These are phyloP conservation scores for Perccottus glenii DNA, from an alignment of 2,113 vertebrate genomes.

Conservation along the genomic window DNA sequence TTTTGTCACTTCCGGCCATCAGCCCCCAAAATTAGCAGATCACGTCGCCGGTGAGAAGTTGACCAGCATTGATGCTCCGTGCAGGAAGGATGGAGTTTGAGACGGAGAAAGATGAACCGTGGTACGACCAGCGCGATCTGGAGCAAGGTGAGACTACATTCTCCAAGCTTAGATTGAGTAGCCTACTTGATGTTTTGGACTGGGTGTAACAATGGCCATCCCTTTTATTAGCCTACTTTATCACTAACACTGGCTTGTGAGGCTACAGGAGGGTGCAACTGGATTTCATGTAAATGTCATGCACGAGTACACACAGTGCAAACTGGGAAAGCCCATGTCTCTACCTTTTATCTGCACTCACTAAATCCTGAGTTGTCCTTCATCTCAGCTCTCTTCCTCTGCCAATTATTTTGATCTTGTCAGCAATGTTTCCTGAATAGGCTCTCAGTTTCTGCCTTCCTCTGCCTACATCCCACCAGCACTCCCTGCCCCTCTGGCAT, in stretches of 20 bases:
- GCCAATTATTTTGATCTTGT: conserved; percentile 50
- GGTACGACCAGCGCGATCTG: conserved; percentile 96
- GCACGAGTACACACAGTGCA: conserved; percentile 9
- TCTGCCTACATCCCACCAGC: not conserved
- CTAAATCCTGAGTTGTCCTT: not conserved
- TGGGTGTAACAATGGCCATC: conserved; percentile 7
- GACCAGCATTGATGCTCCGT: conserved; percentile 77
- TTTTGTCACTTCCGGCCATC: conserved; percentile 64
- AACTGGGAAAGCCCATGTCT: not conserved
- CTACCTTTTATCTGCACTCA: not conserved
- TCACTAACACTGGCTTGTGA: not conserved
- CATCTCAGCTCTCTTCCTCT: conserved; percentile 10
- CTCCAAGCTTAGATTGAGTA: not conserved
- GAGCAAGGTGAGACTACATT: conserved; percentile 86
- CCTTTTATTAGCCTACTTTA: not conserved
- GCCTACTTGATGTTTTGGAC: not conserved
- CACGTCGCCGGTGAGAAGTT: conserved; percentile 28
- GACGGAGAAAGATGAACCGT: conserved; percentile 94
- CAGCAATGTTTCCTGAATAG: conserved; percentile 45
- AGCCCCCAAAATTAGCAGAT: conserved; percentile 17
- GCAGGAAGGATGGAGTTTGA: conserved; percentile 91
- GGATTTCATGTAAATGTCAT: not conserved
- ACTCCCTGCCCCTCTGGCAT: not conserved
- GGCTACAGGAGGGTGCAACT: not conserved
- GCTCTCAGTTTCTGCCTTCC: conserved; percentile 3